These are phyloP conservation scores for Aurelia coerulea DNA, from an alignment of 30 jellyfish, hydroid and myxozoan species.

Conservation along the genomic window DNA sequence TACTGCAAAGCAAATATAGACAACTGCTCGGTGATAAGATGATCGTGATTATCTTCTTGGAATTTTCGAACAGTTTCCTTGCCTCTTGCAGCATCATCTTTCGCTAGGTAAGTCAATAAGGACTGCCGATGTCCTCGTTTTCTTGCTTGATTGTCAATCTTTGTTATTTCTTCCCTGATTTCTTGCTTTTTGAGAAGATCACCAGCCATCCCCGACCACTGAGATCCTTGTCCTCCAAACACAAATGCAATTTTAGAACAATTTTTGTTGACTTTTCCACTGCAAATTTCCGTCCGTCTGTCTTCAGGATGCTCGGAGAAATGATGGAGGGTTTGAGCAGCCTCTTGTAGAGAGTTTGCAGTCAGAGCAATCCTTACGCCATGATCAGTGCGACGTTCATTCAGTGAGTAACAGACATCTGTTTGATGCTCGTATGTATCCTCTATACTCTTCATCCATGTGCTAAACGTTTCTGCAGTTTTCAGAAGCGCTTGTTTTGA, in stretches of 20 bases:
- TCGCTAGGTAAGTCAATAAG: slow-evolving; percentile 33
- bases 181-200: slow-evolving; percentile 36
- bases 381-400: slow-evolving; percentile 60
- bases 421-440: slow-evolving; percentile 25
- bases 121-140: slow-evolving; percentile 58
- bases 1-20: slow-evolving; percentile 70
- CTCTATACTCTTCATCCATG: slow-evolving; percentile 41
- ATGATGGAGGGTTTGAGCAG: slow-evolving; percentile 4
- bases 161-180: neutral
- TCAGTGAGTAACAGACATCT: slow-evolving; percentile 33
- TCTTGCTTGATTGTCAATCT: slow-evolving; percentile 32
- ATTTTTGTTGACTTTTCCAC: slow-evolving; percentile 32
- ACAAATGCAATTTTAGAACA: slow-evolving; percentile 48
- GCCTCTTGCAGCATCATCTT: neutral
- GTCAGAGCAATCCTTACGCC: slow-evolving; percentile 50
- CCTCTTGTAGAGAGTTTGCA: slow-evolving; percentile 7
- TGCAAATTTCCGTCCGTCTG: neutral
- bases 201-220: slow-evolving; percentile 79
- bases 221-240: slow-evolving; percentile 84
- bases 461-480: slow-evolving; percentile 40
- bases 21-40: slow-evolving; percentile 59
- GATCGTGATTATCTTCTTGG: slow-evolving; percentile 7
- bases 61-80: no score
- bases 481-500: slow-evolving; percentile 39
- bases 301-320: slow-evolving; percentile 28